phyloP scores from a whole-genome alignment of 2,113 vertebrate species.

The Siphamia tubifer region DNA sequence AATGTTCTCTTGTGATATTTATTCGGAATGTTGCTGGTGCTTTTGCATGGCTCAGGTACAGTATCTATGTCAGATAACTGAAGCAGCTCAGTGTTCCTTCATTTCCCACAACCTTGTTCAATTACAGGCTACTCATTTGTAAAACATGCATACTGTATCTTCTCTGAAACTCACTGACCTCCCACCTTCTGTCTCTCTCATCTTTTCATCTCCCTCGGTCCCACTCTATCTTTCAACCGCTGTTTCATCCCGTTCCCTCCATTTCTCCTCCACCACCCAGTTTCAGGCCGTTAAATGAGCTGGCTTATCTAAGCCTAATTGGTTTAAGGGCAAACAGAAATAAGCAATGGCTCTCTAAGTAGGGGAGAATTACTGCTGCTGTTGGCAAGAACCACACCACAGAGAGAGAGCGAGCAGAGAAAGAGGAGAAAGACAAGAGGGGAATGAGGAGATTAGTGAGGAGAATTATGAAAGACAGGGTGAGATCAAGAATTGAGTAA shows the following conservation, averaged over 20 bases:
- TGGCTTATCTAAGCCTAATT: conserved; percentile 75
- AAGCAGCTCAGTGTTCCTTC: neutral
- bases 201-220: conserved; percentile 25
- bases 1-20: conserved; percentile 28
- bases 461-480: conserved; percentile 37
- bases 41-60: neutral
- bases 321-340: conserved; percentile 78
- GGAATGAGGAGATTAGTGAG: conserved; percentile 21
- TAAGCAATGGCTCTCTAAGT: conserved; percentile 66
- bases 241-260: no score
- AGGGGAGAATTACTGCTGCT: conserved; percentile 61
- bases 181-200: conserved; percentile 19
- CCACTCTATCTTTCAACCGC: no score
- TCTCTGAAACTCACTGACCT: conserved; percentile 41
- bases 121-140: conserved; percentile 47
- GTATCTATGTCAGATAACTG: neutral
- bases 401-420: neutral
- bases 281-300: conserved; percentile 64
- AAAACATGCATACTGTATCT: conserved; percentile 32
- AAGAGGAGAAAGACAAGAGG: conserved; percentile 10
- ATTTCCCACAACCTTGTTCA: conserved; percentile 5
- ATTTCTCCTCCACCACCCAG: conserved; percentile 22
- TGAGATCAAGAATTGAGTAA: conserved; percentile 3
- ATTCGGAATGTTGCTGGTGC: conserved; percentile 3
- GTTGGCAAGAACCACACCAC: conserved; percentile 39